Evolutionary conservation across 2,888 invertebrate genomes (phyloP), one percentile per base, ranked within the genome.

Genomic region (Drosophila eohydei): DNA sequence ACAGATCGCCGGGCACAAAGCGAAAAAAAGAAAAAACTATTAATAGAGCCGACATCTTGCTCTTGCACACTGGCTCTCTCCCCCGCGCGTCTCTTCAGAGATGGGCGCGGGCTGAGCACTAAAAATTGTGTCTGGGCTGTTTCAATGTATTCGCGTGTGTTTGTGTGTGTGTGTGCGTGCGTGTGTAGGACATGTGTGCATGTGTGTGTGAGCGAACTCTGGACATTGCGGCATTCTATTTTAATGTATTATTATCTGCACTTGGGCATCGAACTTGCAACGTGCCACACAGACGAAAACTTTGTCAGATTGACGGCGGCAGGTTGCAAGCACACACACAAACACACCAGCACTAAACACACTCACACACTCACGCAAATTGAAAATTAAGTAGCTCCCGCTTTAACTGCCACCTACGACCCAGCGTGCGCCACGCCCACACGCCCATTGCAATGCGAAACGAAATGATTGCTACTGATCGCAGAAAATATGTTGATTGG

Each of bases 401-500:
- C 78, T 58, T 78, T 71, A 78, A 74, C 63, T 32, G 48, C 56
- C 75, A 78, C 79, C 79, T 79, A 79, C 79, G 75, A 79, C 79
- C 79, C 40, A 38, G n/a, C 41, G 7, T 36, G 26, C 26, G 16
- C 3, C 54, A 54, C 54, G 54, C 54, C 54, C n/a, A 54, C 40
- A 12, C 55, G 41, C 30, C 44, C 38, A 28, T 9, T 40, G 34
- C 34, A 44, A 59, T 41, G 52, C 41, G 43, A 60, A 32, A 43
- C 16, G 41, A 59, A 52, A 68, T 60, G 26, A 67, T 52, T 70
- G 56, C 44, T 52, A 68, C 46, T 72, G 68, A 72, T 80, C 80
- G 77, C 74, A 68, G 68, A 62, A 81, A 74, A 71, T 69, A 80
- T 77, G 84, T 93, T 92, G 92, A 92, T 92, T 93, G 92, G 92